Percentiles rank a stretch among this genome's conserved stretches.
These are phyloP conservation scores for Macquaria ambigua DNA, from an alignment of 2,113 vertebrate genomes.

Conservation along the genomic window DNA sequence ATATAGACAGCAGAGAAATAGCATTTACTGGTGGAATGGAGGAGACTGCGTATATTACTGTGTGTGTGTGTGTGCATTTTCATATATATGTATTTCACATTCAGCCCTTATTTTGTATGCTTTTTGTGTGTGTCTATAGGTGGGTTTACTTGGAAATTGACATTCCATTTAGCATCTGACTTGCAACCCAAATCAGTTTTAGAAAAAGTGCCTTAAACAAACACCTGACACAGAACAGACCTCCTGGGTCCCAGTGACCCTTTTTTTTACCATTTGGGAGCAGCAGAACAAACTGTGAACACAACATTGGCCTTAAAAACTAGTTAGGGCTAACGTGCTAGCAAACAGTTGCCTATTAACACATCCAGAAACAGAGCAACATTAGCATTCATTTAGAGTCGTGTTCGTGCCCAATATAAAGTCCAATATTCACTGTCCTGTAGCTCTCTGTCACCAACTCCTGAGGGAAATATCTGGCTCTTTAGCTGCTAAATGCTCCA, in stretches of 20 bases:
- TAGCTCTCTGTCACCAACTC: not conserved
- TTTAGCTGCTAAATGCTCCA: not conserved
- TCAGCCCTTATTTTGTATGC: slow-evolving; percentile 17
- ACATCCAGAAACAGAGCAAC: no score
- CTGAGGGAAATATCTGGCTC: not conserved
- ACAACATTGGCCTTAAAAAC: no score
- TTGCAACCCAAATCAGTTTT: not conserved
- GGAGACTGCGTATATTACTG: not conserved
- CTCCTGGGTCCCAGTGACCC: not conserved
- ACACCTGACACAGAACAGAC: not conserved
- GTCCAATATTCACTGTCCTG: not conserved
- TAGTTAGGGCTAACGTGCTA: no score
- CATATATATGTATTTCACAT: slow-evolving; percentile 27
- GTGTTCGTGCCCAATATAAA: not conserved
- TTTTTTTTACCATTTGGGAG: no score
- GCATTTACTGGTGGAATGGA: slow-evolving; percentile 5
- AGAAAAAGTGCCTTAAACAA: not conserved
- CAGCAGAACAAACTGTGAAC: no score
- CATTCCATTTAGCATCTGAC: not conserved
- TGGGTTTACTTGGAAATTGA: slow-evolving; percentile 2
- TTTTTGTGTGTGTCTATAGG: not conserved
- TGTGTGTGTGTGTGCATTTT: slow-evolving; percentile 9
- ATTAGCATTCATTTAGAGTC: no score
- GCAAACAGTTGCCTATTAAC: no score
- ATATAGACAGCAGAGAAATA: slow-evolving; percentile 39